Base-by-base conservation (phyloP, 2,797 vertebrate species). In the Sebastes kiyomatsui region DNA sequence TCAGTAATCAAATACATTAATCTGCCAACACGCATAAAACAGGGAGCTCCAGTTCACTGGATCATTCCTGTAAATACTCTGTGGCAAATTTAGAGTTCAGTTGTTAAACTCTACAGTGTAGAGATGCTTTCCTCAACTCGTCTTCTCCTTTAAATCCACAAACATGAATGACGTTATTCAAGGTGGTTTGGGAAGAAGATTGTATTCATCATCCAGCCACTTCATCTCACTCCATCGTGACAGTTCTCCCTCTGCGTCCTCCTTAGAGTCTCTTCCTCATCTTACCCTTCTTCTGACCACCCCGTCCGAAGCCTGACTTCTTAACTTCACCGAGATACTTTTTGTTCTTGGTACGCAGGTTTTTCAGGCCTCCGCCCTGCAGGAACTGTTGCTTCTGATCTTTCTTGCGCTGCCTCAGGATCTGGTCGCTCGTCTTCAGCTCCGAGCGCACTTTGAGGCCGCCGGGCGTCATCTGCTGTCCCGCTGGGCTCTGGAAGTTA, bases 381-480 rank as follows among this genome's bases (percentile, higher is more conserved):
- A 99, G 92, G 94, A 99, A 99, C 28, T 92, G 93, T 65, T 97
- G 95, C 92, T 99, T 99, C 81, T 96, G 92, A 0, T 71, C 64
- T 4, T 88, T 94, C 86, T 96, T 98, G 61, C 98, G 96, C 90
- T 96, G 92, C 88, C 97, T 99, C 75, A 99, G 90, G 91, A 99
- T 99, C 95, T 99, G 97, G n/a, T 97, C 94, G 27, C 90, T 96
- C 52, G 87, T 95, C 92, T 94, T 98, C 79, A 99, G 96, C 94
- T 99, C 98, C 0, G 97, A 96, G 73, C 92, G 96, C 9, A 94
- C 82, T 2, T 9, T 80, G 30, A 18, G 91, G 11, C 88, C 90
- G 0, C 85, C 93, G 0, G 90, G 77, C 0, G 35, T 89, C 70
- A 74, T 55, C 77, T 87, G 79, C 0, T 58, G 81, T 0, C 28